Evolutionary conservation across 2,888 invertebrate species (phyloP), one percentile per base, ranked within the genome.

Genomic region (Tachystola acroxantha): DNA sequence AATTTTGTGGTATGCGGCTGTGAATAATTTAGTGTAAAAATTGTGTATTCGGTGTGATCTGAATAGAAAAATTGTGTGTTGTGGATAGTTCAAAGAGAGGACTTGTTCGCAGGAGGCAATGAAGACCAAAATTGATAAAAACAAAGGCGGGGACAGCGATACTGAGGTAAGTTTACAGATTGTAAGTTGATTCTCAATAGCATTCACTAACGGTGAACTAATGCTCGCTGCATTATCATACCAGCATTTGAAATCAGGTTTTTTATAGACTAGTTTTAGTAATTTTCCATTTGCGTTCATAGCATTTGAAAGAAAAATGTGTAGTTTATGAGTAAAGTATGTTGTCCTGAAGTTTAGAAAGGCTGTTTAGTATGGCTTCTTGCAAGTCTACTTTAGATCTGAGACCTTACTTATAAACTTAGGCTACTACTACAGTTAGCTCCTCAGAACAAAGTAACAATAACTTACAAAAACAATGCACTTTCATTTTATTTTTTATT

Each of bases 71-170:
- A 64, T 64, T 11, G 48, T 49, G 74, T 72, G 69, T 57, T 67
- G 79, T 80, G 78, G 3, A 64, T 51, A 64, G 70, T 76, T 72
- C n/a, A 63, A 49, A 72, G 78, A 78, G 77, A 49, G 55, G 60
- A 59, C 60, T 77, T 78, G 62, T 77, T 77, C 69, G 47, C 84
- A 86, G 76, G 80, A 88, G 84, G 88, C 80, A 64, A 84, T 88
- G 80, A 90, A 89, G 86, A 88, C 79, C 59, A 89, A 89, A 85
- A 73, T 77, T 50, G 89, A 89, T 57, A 89, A 88, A 67, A 88
- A 82, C 56, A 89, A 88, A 58, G 76, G 75, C 65, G 88, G 86
- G 48, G 89, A 89, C 51, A 79, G 72, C 59, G 89, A 89, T 60
- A 62, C 79, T 27, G 89, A 90, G 87, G 90, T 90, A 53, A 85